Conservation (phyloP, 2,888 invertebrate species). For the Euzetes globulus region DNA sequence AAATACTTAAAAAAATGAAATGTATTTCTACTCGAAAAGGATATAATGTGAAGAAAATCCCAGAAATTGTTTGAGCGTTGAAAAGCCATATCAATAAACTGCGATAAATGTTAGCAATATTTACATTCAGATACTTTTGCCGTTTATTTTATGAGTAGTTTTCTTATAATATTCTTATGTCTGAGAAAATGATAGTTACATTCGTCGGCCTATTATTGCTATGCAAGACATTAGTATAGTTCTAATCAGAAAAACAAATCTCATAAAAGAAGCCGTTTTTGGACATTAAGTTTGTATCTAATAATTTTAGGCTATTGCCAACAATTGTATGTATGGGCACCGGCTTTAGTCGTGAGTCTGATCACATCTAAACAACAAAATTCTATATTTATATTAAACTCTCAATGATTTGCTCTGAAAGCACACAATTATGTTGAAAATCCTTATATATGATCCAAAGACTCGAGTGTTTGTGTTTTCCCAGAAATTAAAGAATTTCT, state of each 20-base stretch:
- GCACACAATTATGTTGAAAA: not conserved
- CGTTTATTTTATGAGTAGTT: constrained; percentile 16
- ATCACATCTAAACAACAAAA: not conserved
- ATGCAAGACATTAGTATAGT: constrained; percentile 19
- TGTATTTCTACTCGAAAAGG: not conserved
- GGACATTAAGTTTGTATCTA: constrained; percentile 23
- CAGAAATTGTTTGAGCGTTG: not conserved
- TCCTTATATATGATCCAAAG: not conserved
- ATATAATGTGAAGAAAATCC: not conserved
- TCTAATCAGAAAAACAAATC: constrained; percentile 23
- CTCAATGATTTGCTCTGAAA: not conserved
- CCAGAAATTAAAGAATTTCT: not conserved
- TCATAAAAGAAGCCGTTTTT: constrained; percentile 15
- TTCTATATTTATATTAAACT: not conserved
- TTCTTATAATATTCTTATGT: not conserved
- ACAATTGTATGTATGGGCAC: not conserved
- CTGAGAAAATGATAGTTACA: not conserved
- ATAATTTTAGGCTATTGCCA: constrained; percentile 5
- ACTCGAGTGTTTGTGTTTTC: not conserved
- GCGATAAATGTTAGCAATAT: constrained; percentile 17
- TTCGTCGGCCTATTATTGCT: not conserved
- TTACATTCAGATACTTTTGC: constrained; percentile 10
- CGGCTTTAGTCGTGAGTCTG: not conserved
- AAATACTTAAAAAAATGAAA: not conserved
- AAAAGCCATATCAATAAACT: constrained; percentile 25